Percentiles rank a stretch among this genome's conserved stretches.
Evolutionary conservation across 2,113 vertebrate species (phyloP).

Genomic region (Martes martes): DNA sequence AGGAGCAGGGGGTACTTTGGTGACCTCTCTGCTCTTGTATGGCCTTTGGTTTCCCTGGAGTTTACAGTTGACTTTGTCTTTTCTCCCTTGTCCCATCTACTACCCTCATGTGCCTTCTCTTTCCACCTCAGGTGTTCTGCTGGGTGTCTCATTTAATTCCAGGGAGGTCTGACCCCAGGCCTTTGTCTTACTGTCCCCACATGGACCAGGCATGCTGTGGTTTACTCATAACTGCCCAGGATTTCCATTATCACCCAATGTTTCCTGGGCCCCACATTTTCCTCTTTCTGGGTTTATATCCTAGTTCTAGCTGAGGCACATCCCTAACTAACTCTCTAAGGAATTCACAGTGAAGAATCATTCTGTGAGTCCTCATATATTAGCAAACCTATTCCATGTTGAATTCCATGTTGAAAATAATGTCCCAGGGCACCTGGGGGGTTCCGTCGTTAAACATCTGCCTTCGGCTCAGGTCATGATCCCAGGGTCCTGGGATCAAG

Average conservation of each 20-base stretch:
- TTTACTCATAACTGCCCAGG: not conserved
- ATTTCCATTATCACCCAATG: not conserved
- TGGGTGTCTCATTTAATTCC: not conserved
- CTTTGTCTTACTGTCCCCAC: not conserved
- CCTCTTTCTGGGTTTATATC: not conserved
- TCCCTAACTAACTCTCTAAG: not conserved
- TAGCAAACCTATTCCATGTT: not conserved
- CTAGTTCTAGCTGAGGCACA: not conserved
- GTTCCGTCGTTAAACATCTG: too few species aligned
- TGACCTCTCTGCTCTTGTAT: not conserved
- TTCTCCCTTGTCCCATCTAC: not conserved
- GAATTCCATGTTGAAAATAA: not conserved
- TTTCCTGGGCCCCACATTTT: not conserved
- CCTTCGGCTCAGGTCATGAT: too few species aligned
- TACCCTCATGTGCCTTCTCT: not conserved
- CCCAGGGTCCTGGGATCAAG: too few species aligned
- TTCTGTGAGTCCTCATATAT: not conserved
- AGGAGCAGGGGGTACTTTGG: not conserved
- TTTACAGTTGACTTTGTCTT: not conserved
- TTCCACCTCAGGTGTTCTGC: not conserved
- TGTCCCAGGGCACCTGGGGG: not conserved
- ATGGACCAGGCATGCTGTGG: not conserved
- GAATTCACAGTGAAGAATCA: not conserved
- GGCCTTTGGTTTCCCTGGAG: not conserved
- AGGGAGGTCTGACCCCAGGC: not conserved